phyloP scores from a whole-genome alignment of 1,140 invertebrate genomes.

The Camponotus vicinus region DNA sequence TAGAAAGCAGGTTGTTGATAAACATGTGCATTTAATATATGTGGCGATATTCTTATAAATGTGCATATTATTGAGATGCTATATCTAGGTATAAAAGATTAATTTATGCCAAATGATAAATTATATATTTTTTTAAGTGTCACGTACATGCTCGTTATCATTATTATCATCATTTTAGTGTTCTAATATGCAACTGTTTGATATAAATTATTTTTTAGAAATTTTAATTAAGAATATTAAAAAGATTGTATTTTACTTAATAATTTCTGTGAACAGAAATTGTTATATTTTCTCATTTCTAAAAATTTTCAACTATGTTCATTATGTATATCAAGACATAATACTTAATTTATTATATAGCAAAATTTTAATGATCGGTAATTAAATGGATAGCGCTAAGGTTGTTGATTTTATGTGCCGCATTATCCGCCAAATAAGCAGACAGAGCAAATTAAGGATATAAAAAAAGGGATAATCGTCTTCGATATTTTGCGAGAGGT shows the following conservation, averaged over 20 bases:
- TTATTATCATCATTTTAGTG: not conserved
- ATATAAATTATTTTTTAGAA: not conserved
- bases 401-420: not conserved
- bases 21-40: too few species aligned
- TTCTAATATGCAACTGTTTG: not conserved
- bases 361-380: not conserved
- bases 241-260: not conserved
- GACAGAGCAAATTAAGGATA: not conserved
- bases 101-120: not conserved
- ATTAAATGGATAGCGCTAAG: not conserved
- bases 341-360: not conserved
- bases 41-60: not conserved
- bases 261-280: not conserved
- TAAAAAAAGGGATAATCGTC: not conserved
- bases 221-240: not conserved
- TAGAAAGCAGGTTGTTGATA: not conserved
- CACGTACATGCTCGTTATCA: not conserved
- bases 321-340: not conserved
- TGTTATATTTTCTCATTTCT: not conserved
- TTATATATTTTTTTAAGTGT: not conserved
- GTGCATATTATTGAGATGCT: not conserved
- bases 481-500: not conserved
- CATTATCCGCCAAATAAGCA: not conserved
- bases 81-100: not conserved
- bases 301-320: not conserved